phyloP scores from a whole-genome alignment of 2,113 vertebrate genomes.

The Colistium nudipinnis region DNA sequence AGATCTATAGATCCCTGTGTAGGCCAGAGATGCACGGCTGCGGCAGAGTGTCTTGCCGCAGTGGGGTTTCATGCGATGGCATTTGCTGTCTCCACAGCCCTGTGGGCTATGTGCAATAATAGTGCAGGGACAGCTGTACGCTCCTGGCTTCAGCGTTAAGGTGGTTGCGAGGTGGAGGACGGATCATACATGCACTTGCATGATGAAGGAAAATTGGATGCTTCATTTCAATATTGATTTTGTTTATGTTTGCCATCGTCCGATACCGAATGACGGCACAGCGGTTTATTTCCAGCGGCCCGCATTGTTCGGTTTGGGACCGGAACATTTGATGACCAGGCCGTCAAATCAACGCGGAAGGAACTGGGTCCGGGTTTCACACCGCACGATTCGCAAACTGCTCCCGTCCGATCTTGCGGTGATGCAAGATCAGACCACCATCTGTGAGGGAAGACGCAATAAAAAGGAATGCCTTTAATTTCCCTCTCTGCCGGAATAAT shows the following conservation, averaged over 20 bases:
- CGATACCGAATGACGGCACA: slow-evolving; percentile 1
- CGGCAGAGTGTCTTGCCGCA: slow-evolving; percentile 50
- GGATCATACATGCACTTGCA: neutral
- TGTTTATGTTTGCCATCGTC: slow-evolving; percentile 21
- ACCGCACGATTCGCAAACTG: neutral
- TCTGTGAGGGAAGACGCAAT: slow-evolving; percentile 61
- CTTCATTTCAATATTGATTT: slow-evolving; percentile 20
- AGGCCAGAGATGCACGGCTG: slow-evolving; percentile 27
- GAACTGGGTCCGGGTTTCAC: slow-evolving; percentile 7
- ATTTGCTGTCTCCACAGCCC: slow-evolving; percentile 26
- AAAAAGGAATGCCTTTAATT: slow-evolving; percentile 74
- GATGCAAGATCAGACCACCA: slow-evolving; percentile 60
- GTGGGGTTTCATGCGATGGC: slow-evolving; percentile 50
- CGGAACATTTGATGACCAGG: too few species aligned
- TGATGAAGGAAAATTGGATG: neutral
- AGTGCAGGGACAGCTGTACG: slow-evolving; percentile 21
- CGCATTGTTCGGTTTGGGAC: slow-evolving; percentile 22
- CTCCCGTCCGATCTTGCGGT: slow-evolving; percentile 20
- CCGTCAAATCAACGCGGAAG: slow-evolving; percentile 23
- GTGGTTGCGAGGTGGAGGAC: neutral
- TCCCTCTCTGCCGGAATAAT: slow-evolving; percentile 75
- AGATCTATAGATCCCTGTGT: slow-evolving; percentile 55
- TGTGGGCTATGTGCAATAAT: slow-evolving; percentile 6
- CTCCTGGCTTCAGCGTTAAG: neutral
- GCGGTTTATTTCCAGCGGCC: slow-evolving; percentile 10